Conservation (phyloP, 2,113 vertebrate genomes). For the Piprites chloris region DNA sequence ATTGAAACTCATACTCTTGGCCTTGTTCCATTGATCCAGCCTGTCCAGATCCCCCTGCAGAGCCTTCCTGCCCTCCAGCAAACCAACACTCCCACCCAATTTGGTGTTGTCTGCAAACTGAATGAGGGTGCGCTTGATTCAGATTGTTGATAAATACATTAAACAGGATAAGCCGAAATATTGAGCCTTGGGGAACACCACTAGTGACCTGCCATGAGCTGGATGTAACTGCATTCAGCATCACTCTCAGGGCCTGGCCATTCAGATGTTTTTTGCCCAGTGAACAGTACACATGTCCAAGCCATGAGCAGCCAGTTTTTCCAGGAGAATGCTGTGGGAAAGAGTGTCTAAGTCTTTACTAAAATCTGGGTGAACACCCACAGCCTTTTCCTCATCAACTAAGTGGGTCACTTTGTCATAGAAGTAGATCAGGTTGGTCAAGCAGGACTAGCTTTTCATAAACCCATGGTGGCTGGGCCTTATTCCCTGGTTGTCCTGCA, state of each 20-base stretch:
- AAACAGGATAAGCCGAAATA: not conserved
- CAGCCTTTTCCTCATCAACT: not conserved
- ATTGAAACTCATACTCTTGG: not conserved
- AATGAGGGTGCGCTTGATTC: fast-evolving
- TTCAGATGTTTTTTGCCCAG: not conserved
- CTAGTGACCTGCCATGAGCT: not conserved
- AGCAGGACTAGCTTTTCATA: not conserved
- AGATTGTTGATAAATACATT: not conserved
- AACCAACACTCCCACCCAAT: not conserved
- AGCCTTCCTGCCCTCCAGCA: not conserved
- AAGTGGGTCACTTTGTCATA: not conserved
- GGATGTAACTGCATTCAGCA: not conserved
- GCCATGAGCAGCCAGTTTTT: not conserved
- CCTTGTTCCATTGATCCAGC: not conserved
- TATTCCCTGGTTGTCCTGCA: not conserved
- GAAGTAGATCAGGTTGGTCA: not conserved
- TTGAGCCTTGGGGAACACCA: not conserved
- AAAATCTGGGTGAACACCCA: not conserved
- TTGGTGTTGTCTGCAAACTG: not conserved
- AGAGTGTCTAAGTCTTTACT: not conserved
- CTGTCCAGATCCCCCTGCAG: not conserved
- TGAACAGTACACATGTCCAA: not conserved
- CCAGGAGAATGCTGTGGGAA: not conserved
- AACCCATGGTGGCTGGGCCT: not conserved
- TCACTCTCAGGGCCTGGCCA: fast-evolving